phyloP scores from a whole-genome alignment of 2,797 vertebrate species.

The Silurus lanzhouensis region DNA sequence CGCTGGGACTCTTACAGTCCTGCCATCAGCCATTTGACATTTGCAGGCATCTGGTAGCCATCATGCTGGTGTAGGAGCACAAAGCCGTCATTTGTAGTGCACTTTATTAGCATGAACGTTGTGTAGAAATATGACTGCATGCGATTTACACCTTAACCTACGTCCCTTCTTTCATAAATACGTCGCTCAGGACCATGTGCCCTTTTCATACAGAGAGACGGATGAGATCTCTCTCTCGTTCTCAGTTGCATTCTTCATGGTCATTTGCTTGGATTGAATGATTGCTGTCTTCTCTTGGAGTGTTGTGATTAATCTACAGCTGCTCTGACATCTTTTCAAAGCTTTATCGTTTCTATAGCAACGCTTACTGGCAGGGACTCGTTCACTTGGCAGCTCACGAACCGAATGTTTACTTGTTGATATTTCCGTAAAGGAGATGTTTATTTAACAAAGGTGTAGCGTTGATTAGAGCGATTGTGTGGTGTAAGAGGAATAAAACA shows the following conservation, averaged over 20 bases:
- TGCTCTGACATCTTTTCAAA: not conserved
- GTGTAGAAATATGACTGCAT: not conserved
- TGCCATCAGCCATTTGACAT: not conserved
- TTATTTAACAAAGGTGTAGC: not conserved
- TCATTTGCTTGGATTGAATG: not conserved
- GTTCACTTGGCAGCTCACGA: no score
- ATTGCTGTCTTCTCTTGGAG: not conserved
- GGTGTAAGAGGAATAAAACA: not conserved
- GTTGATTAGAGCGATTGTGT: not conserved
- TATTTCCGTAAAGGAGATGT: not conserved
- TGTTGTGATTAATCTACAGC: not conserved
- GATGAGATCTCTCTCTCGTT: not conserved
- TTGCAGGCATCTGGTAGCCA: slow-evolving; percentile 26
- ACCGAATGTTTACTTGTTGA: not conserved
- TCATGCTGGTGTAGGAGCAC: not conserved
- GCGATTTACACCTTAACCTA: not conserved
- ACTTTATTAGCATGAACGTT: not conserved
- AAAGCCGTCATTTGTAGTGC: not conserved
- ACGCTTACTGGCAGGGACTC: not conserved
- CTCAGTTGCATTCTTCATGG: not conserved
- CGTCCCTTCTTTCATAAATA: not conserved
- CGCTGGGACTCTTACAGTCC: not conserved
- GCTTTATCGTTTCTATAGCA: not conserved
- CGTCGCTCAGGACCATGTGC: not conserved
- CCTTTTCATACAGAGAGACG: not conserved